Evolutionary conservation across 2,797 vertebrate genomes (phyloP), one percentile per base, ranked within the genome.

Genomic region (Thaleichthys pacificus): DNA sequence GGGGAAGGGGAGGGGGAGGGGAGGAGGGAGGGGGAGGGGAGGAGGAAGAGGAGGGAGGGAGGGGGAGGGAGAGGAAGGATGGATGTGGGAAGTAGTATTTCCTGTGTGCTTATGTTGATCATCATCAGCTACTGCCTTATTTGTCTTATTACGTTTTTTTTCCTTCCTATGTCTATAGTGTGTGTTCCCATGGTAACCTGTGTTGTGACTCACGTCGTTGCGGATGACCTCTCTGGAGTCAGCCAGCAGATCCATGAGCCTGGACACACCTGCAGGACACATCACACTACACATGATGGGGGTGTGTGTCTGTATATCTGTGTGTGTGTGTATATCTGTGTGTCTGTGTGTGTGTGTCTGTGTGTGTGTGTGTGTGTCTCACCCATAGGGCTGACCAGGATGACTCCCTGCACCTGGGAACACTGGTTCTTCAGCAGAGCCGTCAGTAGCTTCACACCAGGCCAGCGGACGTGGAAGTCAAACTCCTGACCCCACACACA

Each of bases 381-480:
- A 99, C 98, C 98, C 97, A 98, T 98, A 7, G 98, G 98, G 84
- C 96, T 98, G 81, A 99, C 97, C 32, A 99, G 92, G 80, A 99
- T 94, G 79, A 99, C 93, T 17, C 97, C 96, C 86, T 99, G 98
- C 77, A 98, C 89, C 75, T 96, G 96, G 73, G 91, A 86, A 15
- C 96, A 95, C 77, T 97, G 94, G 77, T 95, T 97, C 89, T 98
- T 99, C 74, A 99, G 81, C 5, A 99, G 92, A 28, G 94, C 95
- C 0, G 97, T 99, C 64, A 99, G 90, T 12, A 99, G 91, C 80
- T 97, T 99, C 77, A 99, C 97, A 15, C 91, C 95, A 1, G 98
- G 97, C 97, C 97, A 99, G 0, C 98, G 97, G 0, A 99, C 98
- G 2, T 98, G 97, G 80, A 99, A 99, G 87, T 99, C 98, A 92